Conservation (phyloP, 2,797 vertebrate genomes). For the Nyctibius grandis region DNA sequence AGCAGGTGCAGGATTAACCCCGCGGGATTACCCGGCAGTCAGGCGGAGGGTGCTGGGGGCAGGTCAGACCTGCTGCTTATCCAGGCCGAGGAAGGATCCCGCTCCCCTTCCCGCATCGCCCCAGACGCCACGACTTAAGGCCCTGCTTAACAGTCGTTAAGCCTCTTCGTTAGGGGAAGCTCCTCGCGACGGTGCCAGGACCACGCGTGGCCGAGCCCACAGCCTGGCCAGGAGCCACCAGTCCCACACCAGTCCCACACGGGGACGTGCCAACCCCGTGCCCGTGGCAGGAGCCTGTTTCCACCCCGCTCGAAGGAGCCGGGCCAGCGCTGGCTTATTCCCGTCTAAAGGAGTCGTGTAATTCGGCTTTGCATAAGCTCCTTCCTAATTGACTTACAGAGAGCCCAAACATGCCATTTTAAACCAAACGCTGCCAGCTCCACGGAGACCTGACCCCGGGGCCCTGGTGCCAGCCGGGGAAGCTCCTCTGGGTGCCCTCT, state of each 20-base stretch:
- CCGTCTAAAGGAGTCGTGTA: not conserved
- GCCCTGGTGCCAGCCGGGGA: accelerated
- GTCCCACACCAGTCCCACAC: accelerated
- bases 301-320: not conserved
- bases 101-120: not conserved
- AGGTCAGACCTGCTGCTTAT: not conserved
- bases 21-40: not conserved
- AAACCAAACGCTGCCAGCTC: not conserved
- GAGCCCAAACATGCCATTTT: not conserved
- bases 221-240: not conserved
- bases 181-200: not conserved
- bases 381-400: not conserved
- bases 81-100: not conserved
- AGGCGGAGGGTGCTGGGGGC: not conserved
- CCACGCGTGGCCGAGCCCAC: not conserved
- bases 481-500: not conserved
- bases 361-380: slow-evolving; percentile 23
- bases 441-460: accelerated
- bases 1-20: not conserved
- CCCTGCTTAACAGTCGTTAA: not conserved
- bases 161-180: not conserved
- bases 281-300: not conserved
- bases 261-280: accelerated
- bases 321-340: not conserved
- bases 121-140: not conserved